phyloP scores from a whole-genome alignment of 2,113 vertebrate genomes.

The Scomber colias region DNA sequence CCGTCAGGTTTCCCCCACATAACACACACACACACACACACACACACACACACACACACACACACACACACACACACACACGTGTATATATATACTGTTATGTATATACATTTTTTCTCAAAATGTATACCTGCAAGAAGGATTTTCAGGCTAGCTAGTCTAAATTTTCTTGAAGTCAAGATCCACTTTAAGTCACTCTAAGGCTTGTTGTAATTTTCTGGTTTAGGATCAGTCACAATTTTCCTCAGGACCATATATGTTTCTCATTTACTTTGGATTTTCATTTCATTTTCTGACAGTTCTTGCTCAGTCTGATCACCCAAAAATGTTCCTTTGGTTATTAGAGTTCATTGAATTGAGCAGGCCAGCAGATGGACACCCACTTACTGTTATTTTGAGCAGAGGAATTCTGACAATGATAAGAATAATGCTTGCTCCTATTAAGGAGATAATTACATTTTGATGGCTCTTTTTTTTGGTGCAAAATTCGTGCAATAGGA shows the following conservation, averaged over 20 bases:
- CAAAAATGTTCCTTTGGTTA: slow-evolving; percentile 5
- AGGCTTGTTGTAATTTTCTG: background rate
- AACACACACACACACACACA: no score
- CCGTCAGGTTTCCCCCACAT: background rate
- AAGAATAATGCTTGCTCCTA: background rate
- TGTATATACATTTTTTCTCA: background rate
- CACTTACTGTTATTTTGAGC: slow-evolving; percentile 25
- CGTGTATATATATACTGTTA: no score
- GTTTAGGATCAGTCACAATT: background rate
- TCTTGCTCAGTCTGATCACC: slow-evolving; percentile 20
- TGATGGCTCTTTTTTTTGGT: background rate
- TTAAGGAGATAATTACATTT: slow-evolving; percentile 30
- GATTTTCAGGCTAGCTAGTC: background rate
- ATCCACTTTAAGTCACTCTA: background rate
- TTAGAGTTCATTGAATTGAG: slow-evolving; percentile 34
- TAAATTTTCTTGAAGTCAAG: background rate
- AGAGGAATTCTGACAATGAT: slow-evolving; percentile 22
- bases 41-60: no score
- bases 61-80: no score
- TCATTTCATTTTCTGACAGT: background rate
- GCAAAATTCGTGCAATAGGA: slow-evolving; percentile 24
- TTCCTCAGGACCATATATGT: slow-evolving; percentile 1
- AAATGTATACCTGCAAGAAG: background rate
- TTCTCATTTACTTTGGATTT: slow-evolving; percentile 31
- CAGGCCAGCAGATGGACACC: slow-evolving; percentile 19